These are phyloP conservation scores for Indri indri DNA, from an alignment of 2,113 vertebrate species.

Conservation along the genomic window DNA sequence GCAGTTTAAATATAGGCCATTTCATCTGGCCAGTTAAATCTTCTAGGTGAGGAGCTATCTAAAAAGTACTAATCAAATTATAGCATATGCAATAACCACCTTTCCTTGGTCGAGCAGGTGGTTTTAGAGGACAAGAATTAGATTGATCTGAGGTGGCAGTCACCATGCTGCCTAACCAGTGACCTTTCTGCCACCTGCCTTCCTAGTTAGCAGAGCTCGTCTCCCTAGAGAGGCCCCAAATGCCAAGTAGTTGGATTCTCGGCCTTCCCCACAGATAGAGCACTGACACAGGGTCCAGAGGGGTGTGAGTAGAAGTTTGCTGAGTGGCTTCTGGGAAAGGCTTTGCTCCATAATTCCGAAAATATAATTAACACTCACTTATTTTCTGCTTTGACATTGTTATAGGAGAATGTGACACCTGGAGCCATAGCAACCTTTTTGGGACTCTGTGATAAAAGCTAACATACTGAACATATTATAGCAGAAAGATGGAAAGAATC, in stretches of 20 bases:
- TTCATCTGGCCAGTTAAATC: neutral
- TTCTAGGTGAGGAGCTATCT: neutral
- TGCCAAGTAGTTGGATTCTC: neutral
- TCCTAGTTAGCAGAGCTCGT: neutral
- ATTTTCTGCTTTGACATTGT: neutral
- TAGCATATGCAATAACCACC: neutral
- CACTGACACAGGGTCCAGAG: accelerated
- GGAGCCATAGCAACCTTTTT: neutral
- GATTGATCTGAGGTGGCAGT: neutral
- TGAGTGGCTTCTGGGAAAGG: neutral
- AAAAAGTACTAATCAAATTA: neutral
- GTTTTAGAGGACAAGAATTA: neutral
- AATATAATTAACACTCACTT: neutral
- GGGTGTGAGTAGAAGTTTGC: neutral
- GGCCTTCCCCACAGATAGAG: neutral
- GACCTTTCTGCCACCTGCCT: neutral
- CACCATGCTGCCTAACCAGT: neutral
- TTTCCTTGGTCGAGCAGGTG: neutral
- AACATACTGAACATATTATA: neutral
- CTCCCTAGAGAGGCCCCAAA: neutral
- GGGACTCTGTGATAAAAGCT: neutral
- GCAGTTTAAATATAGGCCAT: neutral
- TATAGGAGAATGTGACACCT: neutral
- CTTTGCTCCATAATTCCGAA: neutral
- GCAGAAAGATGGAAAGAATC: neutral